Base-by-base conservation (phyloP, 2,888 invertebrate genomes). In the Cistogaster globosa region DNA sequence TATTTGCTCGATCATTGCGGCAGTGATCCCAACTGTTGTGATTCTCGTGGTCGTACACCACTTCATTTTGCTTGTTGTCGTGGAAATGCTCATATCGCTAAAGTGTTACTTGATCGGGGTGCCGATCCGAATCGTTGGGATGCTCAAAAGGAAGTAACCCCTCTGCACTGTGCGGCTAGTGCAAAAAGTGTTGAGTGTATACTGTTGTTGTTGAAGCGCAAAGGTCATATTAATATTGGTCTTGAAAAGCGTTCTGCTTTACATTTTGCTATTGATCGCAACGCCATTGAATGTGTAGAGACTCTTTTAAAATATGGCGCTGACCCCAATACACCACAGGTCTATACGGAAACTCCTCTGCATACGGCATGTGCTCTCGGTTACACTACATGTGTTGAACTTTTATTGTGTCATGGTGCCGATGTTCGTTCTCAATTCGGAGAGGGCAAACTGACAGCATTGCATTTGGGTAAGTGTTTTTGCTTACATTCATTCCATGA, bases 281-380 rank as follows among this genome's bases (percentile, higher is more conserved):
- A 96, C 89, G 95, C 95, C 14, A 93, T 94, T 76, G 95, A 96
- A 86, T 97, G 97, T 88, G 96, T 96, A 2, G 94, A 94, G 89
- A 94, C 94, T 87, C 93, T 98, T 86, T 91, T 97, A 71, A 94
- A 95, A 87, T 95, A 95, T 86, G 97, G 97, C 65, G 97, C 97
- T 4, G 95, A 95, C 89, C 96, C 97, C 32, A 97, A 97, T 90
- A 96, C 96, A 78, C 96, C 96, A 36, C 97, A 97, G 94, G 91
- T 96, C 45, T 97, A 95, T 90, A 97, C 96, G 9, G 97, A 97
- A 93, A 96, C 97, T 0, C 97, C 97, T 0, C 92, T 97, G 32
- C 97, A 97, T 89, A 96, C 97, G 36, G 97, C 97, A 8, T 96
- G 96, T 16, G 94, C 96, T 8, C 92, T 96, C 60, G 97, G 97